These are phyloP conservation scores for Octopus sinensis DNA, from an alignment of 1,140 invertebrate species.

Conservation along the genomic window DNA sequence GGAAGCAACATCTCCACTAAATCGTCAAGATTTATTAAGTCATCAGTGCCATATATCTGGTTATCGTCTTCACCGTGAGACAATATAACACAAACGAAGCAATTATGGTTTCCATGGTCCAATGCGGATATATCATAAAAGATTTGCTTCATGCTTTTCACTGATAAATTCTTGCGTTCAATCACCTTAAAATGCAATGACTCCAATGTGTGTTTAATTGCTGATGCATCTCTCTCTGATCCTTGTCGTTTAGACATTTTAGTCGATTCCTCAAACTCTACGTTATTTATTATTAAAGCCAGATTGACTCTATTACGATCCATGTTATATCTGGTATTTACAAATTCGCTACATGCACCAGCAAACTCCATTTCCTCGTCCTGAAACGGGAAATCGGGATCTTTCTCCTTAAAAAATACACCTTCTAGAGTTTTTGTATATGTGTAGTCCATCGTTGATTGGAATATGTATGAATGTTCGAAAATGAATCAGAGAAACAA, in stretches of 20 bases:
- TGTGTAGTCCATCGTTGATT: too few species aligned
- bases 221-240: not conserved
- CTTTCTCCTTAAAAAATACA: too few species aligned
- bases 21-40: constrained; percentile 36
- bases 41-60: constrained; percentile 45
- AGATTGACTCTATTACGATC: not conserved
- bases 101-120: constrained; percentile 37
- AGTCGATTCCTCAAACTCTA: not conserved
- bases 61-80: constrained; percentile 46
- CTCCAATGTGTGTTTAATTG: too few species aligned
- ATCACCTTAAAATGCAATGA: too few species aligned
- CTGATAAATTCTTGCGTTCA: too few species aligned
- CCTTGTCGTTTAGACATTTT: not conserved
- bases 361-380: too few species aligned
- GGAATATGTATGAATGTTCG: too few species aligned
- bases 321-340: not conserved
- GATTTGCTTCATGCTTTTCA: too few species aligned
- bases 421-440: too few species aligned
- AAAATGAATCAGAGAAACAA: too few species aligned
- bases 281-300: not conserved
- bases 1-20: constrained; percentile 44
- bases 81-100: constrained; percentile 46
- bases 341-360: too few species aligned
- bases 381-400: too few species aligned
- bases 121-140: not conserved